Evolutionary conservation across 2,113 vertebrate genomes (phyloP), one percentile per base, ranked within the genome.

Genomic region (Brienomyrus brachyistius): DNA sequence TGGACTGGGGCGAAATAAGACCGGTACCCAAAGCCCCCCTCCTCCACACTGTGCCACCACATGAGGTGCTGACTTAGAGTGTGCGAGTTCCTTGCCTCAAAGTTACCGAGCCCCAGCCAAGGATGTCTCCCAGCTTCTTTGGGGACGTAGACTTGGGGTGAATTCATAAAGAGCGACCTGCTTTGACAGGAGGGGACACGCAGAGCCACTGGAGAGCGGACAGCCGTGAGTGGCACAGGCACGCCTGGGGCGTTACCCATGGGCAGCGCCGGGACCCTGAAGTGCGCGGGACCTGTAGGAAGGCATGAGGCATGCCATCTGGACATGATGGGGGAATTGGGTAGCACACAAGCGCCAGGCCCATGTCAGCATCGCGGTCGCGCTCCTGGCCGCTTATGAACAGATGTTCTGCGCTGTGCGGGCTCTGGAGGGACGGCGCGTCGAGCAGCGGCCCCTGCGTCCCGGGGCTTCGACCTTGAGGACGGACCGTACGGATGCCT

Each of bases 381-480:
- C 10, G 96, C 96, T 97, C 97, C 98, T 97, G 98, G 95, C 97
- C 97, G 97, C 97, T 98, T 97, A 96, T 95, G 98, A 99, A 97
- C 98, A 99, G 98, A 99, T 99, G 98, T 99, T 99, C 96, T 91
- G 97, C 94, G 97, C 97, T 97, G 97, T 97, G 97, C 96, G 94
- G 94, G 94, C 97, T 98, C 98, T 96, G 95, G 97, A 98, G 98
- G 97, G 97, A 95, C 94, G 96, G 96, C 95, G 96, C 97, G 98
- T 98, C 97, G 97, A 97, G 98, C 97, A 97, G 96, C 93, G 93
- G 94, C 95, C 94, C 92, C 90, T 93, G 93, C 92, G 92, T 92
- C 93, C 92, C 92, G 88, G 91, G 92, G 92, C 90, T 94, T 91
- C 96, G 95, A 96, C 96, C 96, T 96, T 96, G 95, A 96, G 95